Percentiles rank a stretch among this genome's conserved stretches.
phyloP scores from a whole-genome alignment of 2,888 invertebrate species.

The Acrobasis consociella region DNA sequence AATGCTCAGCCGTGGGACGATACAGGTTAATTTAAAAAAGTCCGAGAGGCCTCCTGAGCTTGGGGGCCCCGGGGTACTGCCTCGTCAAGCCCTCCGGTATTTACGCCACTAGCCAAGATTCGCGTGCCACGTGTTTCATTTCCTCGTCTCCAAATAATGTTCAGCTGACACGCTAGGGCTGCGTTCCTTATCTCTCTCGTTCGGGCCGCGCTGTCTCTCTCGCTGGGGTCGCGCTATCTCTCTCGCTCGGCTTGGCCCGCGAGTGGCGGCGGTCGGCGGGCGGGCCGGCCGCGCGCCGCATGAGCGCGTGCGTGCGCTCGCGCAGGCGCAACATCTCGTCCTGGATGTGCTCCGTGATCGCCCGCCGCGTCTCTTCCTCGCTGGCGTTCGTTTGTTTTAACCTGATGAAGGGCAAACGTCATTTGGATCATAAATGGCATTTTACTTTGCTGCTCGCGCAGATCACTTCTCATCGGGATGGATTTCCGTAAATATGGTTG shows the following conservation, averaged over 20 bases:
- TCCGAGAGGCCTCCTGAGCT: too few relatives aligned
- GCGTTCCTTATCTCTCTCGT: not conserved
- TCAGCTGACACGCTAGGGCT: not conserved
- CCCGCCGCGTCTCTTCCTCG: constrained; percentile 89
- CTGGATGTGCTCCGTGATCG: constrained; percentile 92
- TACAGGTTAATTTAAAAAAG: too few relatives aligned
- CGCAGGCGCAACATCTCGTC: constrained; percentile 87
- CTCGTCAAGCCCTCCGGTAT: too few relatives aligned
- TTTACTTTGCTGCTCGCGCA: too few relatives aligned
- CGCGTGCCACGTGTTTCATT: too few relatives aligned
- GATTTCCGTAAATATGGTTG: too few relatives aligned
- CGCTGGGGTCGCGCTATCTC: not conserved
- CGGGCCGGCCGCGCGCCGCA: constrained; percentile 43
- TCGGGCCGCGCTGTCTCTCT: not conserved
- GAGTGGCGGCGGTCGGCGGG: constrained; percentile 30
- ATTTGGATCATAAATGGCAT: not conserved
- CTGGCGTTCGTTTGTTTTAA: constrained; percentile 81
- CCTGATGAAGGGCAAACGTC: constrained; percentile 37
- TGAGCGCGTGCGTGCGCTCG: constrained; percentile 75
- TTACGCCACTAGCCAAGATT: too few relatives aligned
- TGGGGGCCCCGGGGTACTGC: too few relatives aligned
- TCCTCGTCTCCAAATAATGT: too few relatives aligned
- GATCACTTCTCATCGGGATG: too few relatives aligned
- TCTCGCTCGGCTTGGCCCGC: constrained; percentile 19
- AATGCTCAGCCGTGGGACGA: too few relatives aligned